phyloP scores from a whole-genome alignment of 2,888 invertebrate species.

The Aporophyla nigra region DNA sequence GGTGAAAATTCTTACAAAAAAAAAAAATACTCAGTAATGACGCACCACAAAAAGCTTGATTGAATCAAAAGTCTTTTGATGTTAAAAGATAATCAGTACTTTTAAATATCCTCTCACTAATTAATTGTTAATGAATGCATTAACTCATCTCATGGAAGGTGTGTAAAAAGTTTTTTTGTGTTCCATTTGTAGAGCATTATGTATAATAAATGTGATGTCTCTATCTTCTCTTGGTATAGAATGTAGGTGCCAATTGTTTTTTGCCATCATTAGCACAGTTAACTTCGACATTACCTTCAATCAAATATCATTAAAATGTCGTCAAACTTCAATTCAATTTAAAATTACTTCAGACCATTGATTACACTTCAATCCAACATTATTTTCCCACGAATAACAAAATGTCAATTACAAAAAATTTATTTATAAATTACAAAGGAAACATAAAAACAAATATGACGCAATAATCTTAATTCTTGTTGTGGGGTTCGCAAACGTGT shows the following conservation, averaged over 20 bases:
- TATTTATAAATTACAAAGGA: conserved; percentile 9
- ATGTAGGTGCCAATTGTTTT: background rate
- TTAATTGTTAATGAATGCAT: too few relatives aligned
- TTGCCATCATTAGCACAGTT: background rate
- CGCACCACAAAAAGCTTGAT: background rate
- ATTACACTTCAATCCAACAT: conserved; percentile 41
- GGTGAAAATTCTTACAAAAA: background rate
- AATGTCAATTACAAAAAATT: conserved; percentile 6
- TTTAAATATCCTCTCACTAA: background rate
- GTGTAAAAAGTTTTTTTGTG: background rate
- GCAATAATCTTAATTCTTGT: conserved; percentile 27
- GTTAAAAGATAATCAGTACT: background rate
- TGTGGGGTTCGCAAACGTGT: conserved; percentile 22
- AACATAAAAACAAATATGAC: conserved; percentile 3
- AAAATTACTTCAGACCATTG: conserved; percentile 8
- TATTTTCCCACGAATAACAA: conserved; percentile 30
- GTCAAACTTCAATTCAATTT: conserved; percentile 38
- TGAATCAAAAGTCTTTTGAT: background rate
- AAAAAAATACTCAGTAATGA: background rate
- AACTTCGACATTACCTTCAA: conserved; percentile 16
- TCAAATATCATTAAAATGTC: conserved; percentile 47
- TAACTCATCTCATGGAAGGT: too few relatives aligned
- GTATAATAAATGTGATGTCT: background rate
- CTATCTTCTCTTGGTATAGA: background rate
- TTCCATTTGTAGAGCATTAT: background rate